A percentile compares a stretch with the other conserved stretches of the same genome.
phyloP scores from a whole-genome alignment of 2,888 invertebrate species.

The Melanargia galathea region DNA sequence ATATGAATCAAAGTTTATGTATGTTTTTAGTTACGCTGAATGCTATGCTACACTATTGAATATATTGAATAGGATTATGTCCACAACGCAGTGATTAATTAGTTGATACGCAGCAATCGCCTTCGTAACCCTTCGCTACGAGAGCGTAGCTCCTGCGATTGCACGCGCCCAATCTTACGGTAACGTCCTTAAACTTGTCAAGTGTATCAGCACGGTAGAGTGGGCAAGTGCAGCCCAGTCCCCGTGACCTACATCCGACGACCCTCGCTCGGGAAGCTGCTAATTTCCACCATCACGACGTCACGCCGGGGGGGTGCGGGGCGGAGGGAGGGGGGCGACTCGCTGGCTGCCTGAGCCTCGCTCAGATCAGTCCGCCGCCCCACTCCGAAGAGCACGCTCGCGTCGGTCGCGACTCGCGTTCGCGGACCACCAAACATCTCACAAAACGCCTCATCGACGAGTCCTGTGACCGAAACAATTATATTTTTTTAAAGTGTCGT shows the following conservation, averaged over 20 bases:
- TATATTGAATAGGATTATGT: not conserved
- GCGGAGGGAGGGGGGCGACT: conserved; percentile 55
- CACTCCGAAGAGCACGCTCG: conserved; percentile 66
- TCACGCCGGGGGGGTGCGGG: conserved; percentile 68
- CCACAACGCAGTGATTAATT: not conserved
- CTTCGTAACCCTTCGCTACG: conserved; percentile 43
- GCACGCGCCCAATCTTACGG: conserved; percentile 61
- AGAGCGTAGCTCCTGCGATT: conserved; percentile 44
- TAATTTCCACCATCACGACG: conserved; percentile 78
- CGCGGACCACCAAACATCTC: conserved; percentile 49
- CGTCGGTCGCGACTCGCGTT: conserved; percentile 57
- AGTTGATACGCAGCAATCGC: conserved; percentile 16
- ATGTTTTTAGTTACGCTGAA: too few relatives aligned
- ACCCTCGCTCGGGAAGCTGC: conserved; percentile 82
- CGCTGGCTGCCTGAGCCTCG: conserved; percentile 55
- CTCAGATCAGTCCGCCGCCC: conserved; percentile 71
- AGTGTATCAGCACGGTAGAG: conserved; percentile 74
- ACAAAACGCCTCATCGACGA: conserved; percentile 61
- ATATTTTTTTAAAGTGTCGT: conserved; percentile 65
- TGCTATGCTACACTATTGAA: too few relatives aligned
- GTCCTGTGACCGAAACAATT: conserved; percentile 57
- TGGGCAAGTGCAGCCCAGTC: conserved; percentile 79
- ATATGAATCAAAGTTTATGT: too few relatives aligned
- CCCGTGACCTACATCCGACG: conserved; percentile 81
- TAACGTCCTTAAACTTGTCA: conserved; percentile 81